These are phyloP conservation scores for Embidobia sp. DNA, from an alignment of 2,888 invertebrate genomes.

Conservation along the genomic window DNA sequence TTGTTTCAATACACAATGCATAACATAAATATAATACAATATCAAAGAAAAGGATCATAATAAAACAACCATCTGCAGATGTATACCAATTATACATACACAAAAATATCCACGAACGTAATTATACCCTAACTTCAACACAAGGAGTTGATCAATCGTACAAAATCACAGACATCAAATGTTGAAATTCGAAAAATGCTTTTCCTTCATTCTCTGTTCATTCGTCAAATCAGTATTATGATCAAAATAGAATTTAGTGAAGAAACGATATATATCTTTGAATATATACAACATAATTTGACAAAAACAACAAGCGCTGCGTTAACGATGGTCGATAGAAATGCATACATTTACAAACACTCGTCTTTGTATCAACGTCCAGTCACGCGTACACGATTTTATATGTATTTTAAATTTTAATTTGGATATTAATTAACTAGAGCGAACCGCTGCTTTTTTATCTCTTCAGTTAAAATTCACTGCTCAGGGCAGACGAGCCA, in stretches of 20 bases:
- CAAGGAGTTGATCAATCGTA: constrained; percentile 65
- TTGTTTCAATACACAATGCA: constrained; percentile 8
- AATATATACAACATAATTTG: constrained; percentile 81
- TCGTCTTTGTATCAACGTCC: constrained; percentile 6
- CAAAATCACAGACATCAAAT: constrained; percentile 61
- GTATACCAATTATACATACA: no score
- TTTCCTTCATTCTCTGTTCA: constrained; percentile 55
- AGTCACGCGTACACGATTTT: neutral
- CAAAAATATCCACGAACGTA: no score
- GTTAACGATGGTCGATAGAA: constrained; percentile 71
- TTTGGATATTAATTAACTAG: no score
- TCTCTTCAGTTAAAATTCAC: constrained; percentile 33
- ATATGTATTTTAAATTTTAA: constrained; percentile 20
- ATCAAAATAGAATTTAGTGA: constrained; percentile 64
- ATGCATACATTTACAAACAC: constrained; percentile 43
- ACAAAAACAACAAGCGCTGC: constrained; percentile 80
- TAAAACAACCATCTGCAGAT: neutral
- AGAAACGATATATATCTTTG: constrained; percentile 77
- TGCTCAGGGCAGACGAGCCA: no score
- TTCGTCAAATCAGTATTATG: constrained; percentile 63
- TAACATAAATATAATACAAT: constrained; percentile 18
- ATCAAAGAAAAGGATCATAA: no score
- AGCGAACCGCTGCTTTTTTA: constrained; percentile 1
- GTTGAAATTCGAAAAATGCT: constrained; percentile 55
- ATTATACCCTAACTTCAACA: no score